Percentiles rank a stretch among this genome's conserved stretches.
Conservation (phyloP, 1,140 invertebrate species). For the Cydia amplana region DNA sequence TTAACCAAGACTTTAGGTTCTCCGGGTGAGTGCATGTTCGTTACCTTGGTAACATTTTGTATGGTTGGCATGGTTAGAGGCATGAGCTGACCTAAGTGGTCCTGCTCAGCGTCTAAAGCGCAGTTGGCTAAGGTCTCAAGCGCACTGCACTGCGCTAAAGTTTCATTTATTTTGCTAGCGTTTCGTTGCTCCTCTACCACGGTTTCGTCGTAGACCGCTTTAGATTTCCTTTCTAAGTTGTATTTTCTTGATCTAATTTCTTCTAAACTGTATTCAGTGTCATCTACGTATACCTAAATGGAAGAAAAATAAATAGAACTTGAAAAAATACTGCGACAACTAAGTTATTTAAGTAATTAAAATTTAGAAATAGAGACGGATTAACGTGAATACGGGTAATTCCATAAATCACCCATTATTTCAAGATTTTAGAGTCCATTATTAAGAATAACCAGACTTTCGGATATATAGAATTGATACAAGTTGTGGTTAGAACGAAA, state of each 20-base stretch:
- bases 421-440: no score
- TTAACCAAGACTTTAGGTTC: slow-evolving; percentile 74
- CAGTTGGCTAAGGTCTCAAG: slow-evolving; percentile 75
- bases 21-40: slow-evolving; percentile 71
- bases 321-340: background rate
- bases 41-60: slow-evolving; percentile 73
- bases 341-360: no score
- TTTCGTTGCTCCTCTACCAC: slow-evolving; percentile 45
- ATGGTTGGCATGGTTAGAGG: slow-evolving; percentile 67
- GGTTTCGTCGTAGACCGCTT: slow-evolving; percentile 52
- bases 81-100: slow-evolving; percentile 71
- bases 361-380: no score
- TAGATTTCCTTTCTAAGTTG: slow-evolving; percentile 58
- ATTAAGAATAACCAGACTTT: no score
- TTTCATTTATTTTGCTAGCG: slow-evolving; percentile 65
- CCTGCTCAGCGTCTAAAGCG: slow-evolving; percentile 71
- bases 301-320: slow-evolving; percentile 36
- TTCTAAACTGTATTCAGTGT: slow-evolving; percentile 84
- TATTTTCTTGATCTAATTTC: slow-evolving; percentile 81
- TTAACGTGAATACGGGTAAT: no score
- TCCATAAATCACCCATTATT: no score
- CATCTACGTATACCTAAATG: slow-evolving; percentile 81
- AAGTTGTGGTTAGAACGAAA: no score
- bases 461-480: no score
- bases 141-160: slow-evolving; percentile 69